Evolutionary conservation across 2,113 vertebrate species (phyloP).

Genomic region (Corythoichthys haematopterus): DNA sequence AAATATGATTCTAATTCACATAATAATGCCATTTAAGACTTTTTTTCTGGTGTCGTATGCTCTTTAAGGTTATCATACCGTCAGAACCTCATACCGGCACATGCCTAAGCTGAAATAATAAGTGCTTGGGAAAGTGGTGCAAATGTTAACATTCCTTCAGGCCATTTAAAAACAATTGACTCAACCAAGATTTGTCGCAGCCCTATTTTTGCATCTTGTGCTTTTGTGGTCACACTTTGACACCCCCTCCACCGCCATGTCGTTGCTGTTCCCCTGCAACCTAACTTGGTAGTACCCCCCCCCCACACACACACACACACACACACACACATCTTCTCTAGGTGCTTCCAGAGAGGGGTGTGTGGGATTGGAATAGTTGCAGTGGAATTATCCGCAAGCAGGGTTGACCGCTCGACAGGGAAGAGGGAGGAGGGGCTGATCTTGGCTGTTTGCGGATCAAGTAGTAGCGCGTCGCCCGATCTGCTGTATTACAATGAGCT

Average conservation of each 20-base stretch:
- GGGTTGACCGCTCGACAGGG: constrained; percentile 2
- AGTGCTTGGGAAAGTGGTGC: background rate
- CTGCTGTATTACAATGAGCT: background rate
- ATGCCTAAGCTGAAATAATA: too few species aligned
- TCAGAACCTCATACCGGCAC: too few species aligned
- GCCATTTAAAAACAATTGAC: background rate
- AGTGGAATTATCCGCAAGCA: constrained; percentile 37
- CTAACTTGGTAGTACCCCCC: constrained; percentile 45
- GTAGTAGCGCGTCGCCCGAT: background rate
- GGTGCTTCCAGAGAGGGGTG: constrained; percentile 27
- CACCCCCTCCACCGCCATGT: background rate
- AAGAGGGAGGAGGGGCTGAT: background rate
- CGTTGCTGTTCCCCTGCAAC: constrained; percentile 38
- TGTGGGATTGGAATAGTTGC: constrained; percentile 36
- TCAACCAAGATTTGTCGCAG: background rate
- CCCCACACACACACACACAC: constrained; percentile 2
- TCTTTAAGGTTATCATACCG: too few species aligned
- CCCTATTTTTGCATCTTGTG: background rate
- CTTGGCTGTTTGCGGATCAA: background rate
- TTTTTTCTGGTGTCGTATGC: too few species aligned
- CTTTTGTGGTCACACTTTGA: constrained; percentile 9
- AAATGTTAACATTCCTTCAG: background rate
- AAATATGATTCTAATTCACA: too few species aligned
- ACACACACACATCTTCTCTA: constrained; percentile 17
- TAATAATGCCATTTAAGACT: too few species aligned